phyloP scores from a whole-genome alignment of 2,888 invertebrate species.

The Epistrophella euchroma region DNA sequence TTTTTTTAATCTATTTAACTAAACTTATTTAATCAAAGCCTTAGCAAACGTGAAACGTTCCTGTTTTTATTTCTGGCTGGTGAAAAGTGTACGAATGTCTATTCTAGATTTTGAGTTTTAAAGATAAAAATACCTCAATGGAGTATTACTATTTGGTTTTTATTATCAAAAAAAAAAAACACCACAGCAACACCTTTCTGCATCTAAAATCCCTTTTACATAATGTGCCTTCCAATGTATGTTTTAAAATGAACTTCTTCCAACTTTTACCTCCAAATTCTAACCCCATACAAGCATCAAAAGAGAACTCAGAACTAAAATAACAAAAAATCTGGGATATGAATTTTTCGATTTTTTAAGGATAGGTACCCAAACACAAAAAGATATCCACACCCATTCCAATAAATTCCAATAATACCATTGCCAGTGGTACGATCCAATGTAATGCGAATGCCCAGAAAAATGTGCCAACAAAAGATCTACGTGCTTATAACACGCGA shows the following conservation, averaged over 20 bases:
- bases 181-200: conserved; percentile 48
- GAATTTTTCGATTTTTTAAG: conserved; percentile 39
- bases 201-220: conserved; percentile 21
- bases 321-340: neutral
- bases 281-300: conserved; percentile 36
- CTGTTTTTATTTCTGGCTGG: too few relatives aligned
- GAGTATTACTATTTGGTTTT: too few relatives aligned
- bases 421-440: neutral
- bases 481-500: conserved; percentile 21
- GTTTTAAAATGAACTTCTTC: neutral
- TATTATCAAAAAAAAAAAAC: too few relatives aligned
- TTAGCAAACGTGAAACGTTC: too few relatives aligned
- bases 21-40: too few relatives aligned
- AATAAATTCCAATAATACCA: neutral
- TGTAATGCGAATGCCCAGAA: conserved; percentile 28
- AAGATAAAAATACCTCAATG: too few relatives aligned
- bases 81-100: too few relatives aligned
- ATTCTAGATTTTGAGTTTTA: too few relatives aligned
- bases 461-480: conserved; percentile 44
- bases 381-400: conserved; percentile 49
- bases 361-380: conserved; percentile 2
- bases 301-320: neutral
- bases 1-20: too few relatives aligned
- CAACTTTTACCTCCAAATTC: conserved; percentile 5
- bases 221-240: neutral